phyloP scores from a whole-genome alignment of 1,140 invertebrate genomes.

The Leptonema lineaticorne region DNA sequence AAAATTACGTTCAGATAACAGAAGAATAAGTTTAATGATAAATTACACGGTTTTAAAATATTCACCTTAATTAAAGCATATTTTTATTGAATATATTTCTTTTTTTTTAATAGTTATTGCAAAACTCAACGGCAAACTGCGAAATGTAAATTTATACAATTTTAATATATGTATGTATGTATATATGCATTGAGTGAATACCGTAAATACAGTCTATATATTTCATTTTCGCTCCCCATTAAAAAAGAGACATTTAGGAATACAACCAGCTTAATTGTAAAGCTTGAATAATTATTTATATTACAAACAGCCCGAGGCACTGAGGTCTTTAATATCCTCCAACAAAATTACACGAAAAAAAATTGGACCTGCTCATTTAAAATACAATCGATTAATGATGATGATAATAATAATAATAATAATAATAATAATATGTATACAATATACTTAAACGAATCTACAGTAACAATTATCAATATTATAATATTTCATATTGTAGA shows the following conservation, averaged over 20 bases:
- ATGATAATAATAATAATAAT: background rate
- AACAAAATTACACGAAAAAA: background rate
- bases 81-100: too few relatives aligned
- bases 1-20: too few relatives aligned
- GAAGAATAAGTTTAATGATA: too few relatives aligned
- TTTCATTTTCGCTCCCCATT: background rate
- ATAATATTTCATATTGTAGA: background rate
- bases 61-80: too few relatives aligned
- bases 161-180: background rate
- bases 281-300: slow-evolving; percentile 17
- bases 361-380: slow-evolving; percentile 15
- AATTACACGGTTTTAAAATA: too few relatives aligned
- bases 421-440: too few relatives aligned
- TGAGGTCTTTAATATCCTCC: slow-evolving; percentile 12
- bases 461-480: background rate
- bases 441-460: too few relatives aligned
- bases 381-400: background rate
- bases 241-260: background rate
- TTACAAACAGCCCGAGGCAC: slow-evolving; percentile 19
- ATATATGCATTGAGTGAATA: background rate
- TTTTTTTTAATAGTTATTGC: too few relatives aligned
- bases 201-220: slow-evolving; percentile 8
- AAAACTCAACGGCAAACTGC: background rate
- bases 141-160: too few relatives aligned
- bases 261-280: slow-evolving; percentile 2